Evolutionary conservation across 2,797 vertebrate species (phyloP), one percentile per base, ranked within the genome.

Genomic region (Onychomys leucogaster): DNA sequence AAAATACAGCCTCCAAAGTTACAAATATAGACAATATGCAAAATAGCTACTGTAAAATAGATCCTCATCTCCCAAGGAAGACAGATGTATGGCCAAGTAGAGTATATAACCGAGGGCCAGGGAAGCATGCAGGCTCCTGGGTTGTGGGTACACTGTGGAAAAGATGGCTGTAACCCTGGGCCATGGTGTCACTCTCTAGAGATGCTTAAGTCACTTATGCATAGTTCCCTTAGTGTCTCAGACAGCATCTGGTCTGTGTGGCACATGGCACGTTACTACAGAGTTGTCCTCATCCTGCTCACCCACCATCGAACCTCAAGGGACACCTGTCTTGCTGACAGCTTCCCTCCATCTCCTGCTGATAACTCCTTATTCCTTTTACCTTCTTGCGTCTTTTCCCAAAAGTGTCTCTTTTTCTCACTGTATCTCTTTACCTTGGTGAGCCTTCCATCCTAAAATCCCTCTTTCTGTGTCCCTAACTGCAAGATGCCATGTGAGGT

Each of bases 171-270:
- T 49, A 52, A 46, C 82, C 34, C 80, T 52, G 55, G 83, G 81
- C 5, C 25, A n/a, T 25, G 19, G 32, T 75, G 85, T 90, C 55
- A 3, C 89, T 75, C 55, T 93, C 71, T 34, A 25, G 57, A 65
- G 49, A 67, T 43, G 69, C 94, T 88, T 27, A 78, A 55, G 19
- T 55, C 65, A 90, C 52, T 67, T 77, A 81, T 1, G 34, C 71
- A 76, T 10, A 19, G 29, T 75, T 81, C 87, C 41, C 27, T 43
- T 46, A 0, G 12, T 34, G 29, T 93, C n/a, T 3, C 4, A 69
- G 85, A 77, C 78, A 95, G 27, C 14, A 92, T 61, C 83, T 93
- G 65, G 83, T 91, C 91, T 94, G 86, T 55, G 59, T 49, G 71
- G 69, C 27, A 81, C 19, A 11, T 1, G 71, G 63, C 69, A 71